These are phyloP conservation scores for Polydesmus complanatus DNA, from an alignment of 2,888 invertebrate genomes.

Conservation along the genomic window DNA sequence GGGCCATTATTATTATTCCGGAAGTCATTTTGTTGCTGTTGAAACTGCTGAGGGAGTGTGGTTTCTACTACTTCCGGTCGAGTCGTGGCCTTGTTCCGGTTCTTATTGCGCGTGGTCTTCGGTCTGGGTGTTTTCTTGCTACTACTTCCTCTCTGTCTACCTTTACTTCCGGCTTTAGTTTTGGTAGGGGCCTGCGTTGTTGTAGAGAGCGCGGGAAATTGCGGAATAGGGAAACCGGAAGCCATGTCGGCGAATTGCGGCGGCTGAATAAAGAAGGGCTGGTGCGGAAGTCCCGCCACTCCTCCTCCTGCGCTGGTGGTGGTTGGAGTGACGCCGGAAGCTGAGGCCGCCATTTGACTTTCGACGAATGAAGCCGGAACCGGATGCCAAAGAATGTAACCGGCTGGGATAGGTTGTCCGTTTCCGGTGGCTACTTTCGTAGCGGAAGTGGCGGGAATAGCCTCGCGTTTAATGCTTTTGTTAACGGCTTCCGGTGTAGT, in stretches of 20 bases:
- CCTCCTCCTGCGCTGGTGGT: not conserved
- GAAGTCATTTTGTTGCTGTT: not conserved
- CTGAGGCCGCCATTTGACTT: not conserved
- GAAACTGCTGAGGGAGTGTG: not conserved
- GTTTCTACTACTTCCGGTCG: not conserved
- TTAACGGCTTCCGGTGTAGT: not conserved
- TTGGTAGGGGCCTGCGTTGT: not conserved
- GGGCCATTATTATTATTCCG: not conserved
- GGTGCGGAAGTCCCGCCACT: not conserved
- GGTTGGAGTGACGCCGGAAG: not conserved
- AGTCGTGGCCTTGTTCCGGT: not conserved
- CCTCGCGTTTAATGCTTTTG: slow-evolving; percentile 3
- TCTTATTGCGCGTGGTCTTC: not conserved
- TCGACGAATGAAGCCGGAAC: slow-evolving; percentile 1
- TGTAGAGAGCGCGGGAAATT: not conserved
- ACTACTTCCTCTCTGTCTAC: not conserved
- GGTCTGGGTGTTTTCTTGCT: not conserved
- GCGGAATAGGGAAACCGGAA: not conserved
- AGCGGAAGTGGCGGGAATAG: not conserved
- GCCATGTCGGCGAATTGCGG: not conserved
- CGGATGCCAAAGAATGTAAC: slow-evolving; percentile 14
- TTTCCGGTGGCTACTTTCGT: not conserved
- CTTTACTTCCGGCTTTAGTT: not conserved
- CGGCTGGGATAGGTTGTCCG: slow-evolving; percentile 8
- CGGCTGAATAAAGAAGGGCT: not conserved